Evolutionary conservation across 1,140 invertebrate genomes (phyloP).

Genomic region (Xylocopa sonorina): DNA sequence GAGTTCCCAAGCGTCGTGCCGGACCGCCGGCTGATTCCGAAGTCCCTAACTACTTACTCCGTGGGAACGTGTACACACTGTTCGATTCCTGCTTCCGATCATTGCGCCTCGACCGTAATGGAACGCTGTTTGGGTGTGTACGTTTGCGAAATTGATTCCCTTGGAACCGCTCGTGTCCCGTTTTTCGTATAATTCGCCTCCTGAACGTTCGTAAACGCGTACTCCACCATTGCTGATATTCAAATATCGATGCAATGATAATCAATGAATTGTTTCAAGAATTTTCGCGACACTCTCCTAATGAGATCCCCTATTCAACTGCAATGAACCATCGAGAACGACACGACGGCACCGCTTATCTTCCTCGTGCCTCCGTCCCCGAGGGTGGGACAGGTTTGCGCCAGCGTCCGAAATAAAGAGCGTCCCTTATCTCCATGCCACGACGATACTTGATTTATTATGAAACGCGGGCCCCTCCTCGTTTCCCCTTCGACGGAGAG

Average conservation of each 20-base stretch:
- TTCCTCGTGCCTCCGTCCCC: neutral
- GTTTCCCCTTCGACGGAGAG: too few species aligned
- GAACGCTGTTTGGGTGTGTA: conserved; percentile 42
- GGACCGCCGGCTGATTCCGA: conserved; percentile 47
- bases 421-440: conserved; percentile 3
- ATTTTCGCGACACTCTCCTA: too few species aligned
- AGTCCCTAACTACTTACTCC: conserved; percentile 62
- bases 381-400: neutral
- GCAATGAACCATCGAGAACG: too few species aligned
- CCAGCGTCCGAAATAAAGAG: conserved; percentile 1
- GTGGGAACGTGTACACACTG: conserved; percentile 63
- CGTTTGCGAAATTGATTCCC: conserved; percentile 51
- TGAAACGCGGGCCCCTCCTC: neutral
- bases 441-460: conserved; percentile 42
- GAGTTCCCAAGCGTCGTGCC: conserved; percentile 54
- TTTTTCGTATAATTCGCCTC: neutral
- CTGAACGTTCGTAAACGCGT: too few species aligned
- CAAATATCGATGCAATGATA: too few species aligned
- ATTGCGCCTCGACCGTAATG: conserved; percentile 52
- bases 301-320: too few species aligned
- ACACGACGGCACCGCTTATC: too few species aligned
- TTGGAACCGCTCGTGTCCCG: conserved; percentile 18
- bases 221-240: too few species aligned
- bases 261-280: too few species aligned
- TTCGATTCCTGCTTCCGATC: conserved; percentile 55